These are phyloP conservation scores for Sminthurides aquaticus DNA, from an alignment of 2,888 invertebrate genomes.

Conservation along the genomic window DNA sequence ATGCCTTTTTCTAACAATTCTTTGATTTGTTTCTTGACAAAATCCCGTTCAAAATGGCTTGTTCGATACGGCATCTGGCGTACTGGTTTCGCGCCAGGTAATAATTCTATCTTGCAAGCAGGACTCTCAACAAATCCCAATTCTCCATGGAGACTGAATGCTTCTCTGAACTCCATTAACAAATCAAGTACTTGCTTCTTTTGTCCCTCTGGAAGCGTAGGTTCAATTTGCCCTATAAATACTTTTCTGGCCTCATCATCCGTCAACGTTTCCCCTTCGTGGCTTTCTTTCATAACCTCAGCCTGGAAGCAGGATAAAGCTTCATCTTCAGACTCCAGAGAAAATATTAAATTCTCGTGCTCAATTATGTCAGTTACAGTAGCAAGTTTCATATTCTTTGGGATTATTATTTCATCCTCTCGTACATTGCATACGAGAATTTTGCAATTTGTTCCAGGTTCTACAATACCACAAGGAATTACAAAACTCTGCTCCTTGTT, in stretches of 20 bases:
- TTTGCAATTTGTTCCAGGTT: too few relatives aligned
- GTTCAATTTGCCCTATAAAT: background rate
- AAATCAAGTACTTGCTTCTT: slow-evolving; percentile 24
- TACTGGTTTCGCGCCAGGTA: slow-evolving; percentile 2
- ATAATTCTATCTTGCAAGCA: slow-evolving; percentile 8
- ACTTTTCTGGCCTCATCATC: background rate
- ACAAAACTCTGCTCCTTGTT: too few relatives aligned
- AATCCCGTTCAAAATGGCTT: background rate
- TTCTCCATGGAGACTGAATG: slow-evolving; percentile 8
- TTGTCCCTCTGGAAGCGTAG: background rate
- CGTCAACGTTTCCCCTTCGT: background rate
- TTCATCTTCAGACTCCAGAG: too few relatives aligned
- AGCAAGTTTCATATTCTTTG: background rate
- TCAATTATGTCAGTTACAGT: background rate
- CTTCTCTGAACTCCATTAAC: background rate
- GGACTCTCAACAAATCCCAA: slow-evolving; percentile 1
- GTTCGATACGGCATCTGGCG: background rate
- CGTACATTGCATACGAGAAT: too few relatives aligned
- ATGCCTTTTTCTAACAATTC: background rate
- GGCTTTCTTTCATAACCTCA: background rate
- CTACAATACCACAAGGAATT: too few relatives aligned
- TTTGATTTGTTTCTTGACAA: slow-evolving; percentile 5
- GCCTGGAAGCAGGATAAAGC: too few relatives aligned
- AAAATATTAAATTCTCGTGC: background rate
- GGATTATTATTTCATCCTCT: background rate